Conservation (phyloP, 1,140 invertebrate genomes). For the Rhynchophorus ferrugineus region DNA sequence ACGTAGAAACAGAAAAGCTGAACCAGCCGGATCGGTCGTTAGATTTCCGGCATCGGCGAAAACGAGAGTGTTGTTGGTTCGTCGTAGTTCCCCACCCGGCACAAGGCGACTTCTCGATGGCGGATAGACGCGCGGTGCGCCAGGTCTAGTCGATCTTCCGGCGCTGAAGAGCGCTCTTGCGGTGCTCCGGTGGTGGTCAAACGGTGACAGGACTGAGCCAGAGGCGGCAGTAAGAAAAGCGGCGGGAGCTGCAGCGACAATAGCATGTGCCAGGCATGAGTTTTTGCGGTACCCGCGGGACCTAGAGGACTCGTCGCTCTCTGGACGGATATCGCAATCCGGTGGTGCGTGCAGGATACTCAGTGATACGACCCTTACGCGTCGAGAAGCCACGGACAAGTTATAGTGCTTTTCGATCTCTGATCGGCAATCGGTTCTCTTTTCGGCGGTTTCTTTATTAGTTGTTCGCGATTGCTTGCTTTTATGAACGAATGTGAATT, state of each 20-base stretch:
- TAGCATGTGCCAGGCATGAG: constrained; percentile 37
- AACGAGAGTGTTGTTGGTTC: constrained; percentile 22
- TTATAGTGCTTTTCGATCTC: too few species aligned
- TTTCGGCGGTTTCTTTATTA: too few species aligned
- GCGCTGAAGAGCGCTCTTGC: constrained; percentile 27
- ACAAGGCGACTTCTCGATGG: not conserved
- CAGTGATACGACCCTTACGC: too few species aligned
- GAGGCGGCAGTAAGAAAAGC: constrained; percentile 12
- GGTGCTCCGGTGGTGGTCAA: constrained; percentile 2
- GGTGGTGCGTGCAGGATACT: too few species aligned
- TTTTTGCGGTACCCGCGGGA: constrained; percentile 38
- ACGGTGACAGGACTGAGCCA: not conserved
- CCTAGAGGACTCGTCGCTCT: constrained; percentile 14
- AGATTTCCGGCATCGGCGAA: constrained; percentile 37
- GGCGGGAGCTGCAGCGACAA: constrained; percentile 23
- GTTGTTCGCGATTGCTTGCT: too few species aligned
- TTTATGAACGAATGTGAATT: too few species aligned
- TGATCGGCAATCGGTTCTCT: too few species aligned
- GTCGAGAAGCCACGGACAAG: too few species aligned
- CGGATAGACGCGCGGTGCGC: constrained; percentile 15
- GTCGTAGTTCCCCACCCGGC: constrained; percentile 28
- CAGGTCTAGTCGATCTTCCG: constrained; percentile 36
- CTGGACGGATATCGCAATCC: too few species aligned
- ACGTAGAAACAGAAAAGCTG: not conserved
- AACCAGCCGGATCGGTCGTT: not conserved